These are phyloP conservation scores for Hybos culiciformis DNA, from an alignment of 2,888 invertebrate genomes.

Conservation along the genomic window DNA sequence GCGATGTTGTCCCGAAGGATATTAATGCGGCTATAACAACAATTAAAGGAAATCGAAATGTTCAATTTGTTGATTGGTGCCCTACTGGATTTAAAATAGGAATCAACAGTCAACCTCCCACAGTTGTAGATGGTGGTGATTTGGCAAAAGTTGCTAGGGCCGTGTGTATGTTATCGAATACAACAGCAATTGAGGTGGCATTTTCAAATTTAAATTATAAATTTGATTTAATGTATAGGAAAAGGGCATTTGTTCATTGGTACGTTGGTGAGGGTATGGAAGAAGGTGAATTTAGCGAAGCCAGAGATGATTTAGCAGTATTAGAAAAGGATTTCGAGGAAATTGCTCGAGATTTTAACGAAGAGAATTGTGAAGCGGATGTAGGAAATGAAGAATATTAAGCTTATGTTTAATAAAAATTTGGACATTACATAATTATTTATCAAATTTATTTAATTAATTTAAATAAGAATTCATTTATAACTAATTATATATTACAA, in stretches of 20 bases:
- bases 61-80: slow-evolving; percentile 91
- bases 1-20: slow-evolving; percentile 82
- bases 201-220: slow-evolving; percentile 85
- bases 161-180: slow-evolving; percentile 82
- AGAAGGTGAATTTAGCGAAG: slow-evolving; percentile 33
- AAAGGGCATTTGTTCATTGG: slow-evolving; percentile 86
- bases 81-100: slow-evolving; percentile 86
- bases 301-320: slow-evolving; percentile 30
- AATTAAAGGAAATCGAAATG: slow-evolving; percentile 60
- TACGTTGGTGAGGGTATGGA: slow-evolving; percentile 41
- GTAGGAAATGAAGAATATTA: slow-evolving; percentile 20
- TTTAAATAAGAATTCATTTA: no score
- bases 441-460: no score
- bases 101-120: slow-evolving; percentile 74
- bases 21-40: slow-evolving; percentile 71
- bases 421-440: no score
- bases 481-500: no score
- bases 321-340: slow-evolving; percentile 33
- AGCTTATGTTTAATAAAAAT: no score
- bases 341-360: slow-evolving; percentile 25
- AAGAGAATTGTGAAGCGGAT: slow-evolving; percentile 32
- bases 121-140: slow-evolving; percentile 61
- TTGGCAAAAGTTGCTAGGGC: slow-evolving; percentile 72
- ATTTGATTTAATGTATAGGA: slow-evolving; percentile 61
- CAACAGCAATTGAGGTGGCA: slow-evolving; percentile 79